These are phyloP conservation scores for Acleris sparsana DNA, from an alignment of 2,888 invertebrate genomes.

Conservation along the genomic window DNA sequence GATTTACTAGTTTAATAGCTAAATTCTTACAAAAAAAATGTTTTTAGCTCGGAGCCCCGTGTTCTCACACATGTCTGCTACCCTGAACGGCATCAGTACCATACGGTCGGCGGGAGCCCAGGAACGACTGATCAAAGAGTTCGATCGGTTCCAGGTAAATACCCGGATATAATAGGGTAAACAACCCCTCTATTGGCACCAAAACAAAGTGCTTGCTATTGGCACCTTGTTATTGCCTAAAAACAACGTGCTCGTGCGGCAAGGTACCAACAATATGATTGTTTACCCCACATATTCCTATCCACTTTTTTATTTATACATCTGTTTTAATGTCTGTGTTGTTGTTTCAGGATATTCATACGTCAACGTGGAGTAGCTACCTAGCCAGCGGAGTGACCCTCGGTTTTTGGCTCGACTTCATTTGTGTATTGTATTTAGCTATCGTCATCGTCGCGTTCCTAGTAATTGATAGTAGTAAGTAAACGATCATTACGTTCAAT, in stretches of 20 bases:
- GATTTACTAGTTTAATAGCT: not conserved
- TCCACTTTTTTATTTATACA: not conserved
- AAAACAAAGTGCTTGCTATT: too few species aligned
- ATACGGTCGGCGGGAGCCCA: slow-evolving; percentile 92
- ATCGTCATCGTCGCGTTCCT: slow-evolving; percentile 88
- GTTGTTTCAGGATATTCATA: slow-evolving; percentile 85
- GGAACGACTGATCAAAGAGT: slow-evolving; percentile 88
- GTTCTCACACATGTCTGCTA: slow-evolving; percentile 94
- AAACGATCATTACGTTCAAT: not conserved
- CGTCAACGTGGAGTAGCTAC: slow-evolving; percentile 89
- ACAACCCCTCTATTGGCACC: too few species aligned
- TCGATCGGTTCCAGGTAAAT: slow-evolving; percentile 87
- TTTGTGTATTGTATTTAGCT: slow-evolving; percentile 87
- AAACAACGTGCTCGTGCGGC: too few species aligned
- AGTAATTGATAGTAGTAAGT: slow-evolving; percentile 80
- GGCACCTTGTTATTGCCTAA: too few species aligned
- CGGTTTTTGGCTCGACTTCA: slow-evolving; percentile 90
- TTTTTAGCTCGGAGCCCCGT: slow-evolving; percentile 92
- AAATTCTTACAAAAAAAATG: not conserved
- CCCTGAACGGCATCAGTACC: slow-evolving; percentile 92
- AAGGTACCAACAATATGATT: too few species aligned
- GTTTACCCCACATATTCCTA: not conserved
- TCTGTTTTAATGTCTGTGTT: slow-evolving; percentile 1
- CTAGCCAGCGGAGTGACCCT: slow-evolving; percentile 87
- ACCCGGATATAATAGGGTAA: too few species aligned